These are phyloP conservation scores for silkworm (Bombyx mori) DNA, from an alignment of 1,140 invertebrate species.

Conservation along the genomic window ASM3026992v2 NC_085117.1:16380001-16380500, in stretches of 20 bases:
- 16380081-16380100: conserved; percentile 36
- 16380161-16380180: conserved; percentile 66
- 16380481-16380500: conserved; percentile 86
- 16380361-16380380: conserved; percentile 96
- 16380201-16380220: conserved; percentile 21
- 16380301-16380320: conserved; percentile 92
- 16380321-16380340: conserved; percentile 90
- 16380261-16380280: conserved; percentile 93
- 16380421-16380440: not conserved
- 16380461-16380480: conserved; percentile 76
- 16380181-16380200: conserved; percentile 67
- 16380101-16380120: conserved; percentile 43
- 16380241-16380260: conserved; percentile 88
- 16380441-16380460: conserved; percentile 1
- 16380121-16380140: conserved; percentile 39
- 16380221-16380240: conserved; percentile 25
- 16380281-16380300: conserved; percentile 91
- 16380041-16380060: conserved; percentile 54
- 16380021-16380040: conserved; percentile 67
- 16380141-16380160: conserved; percentile 59
- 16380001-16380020: conserved; percentile 38
- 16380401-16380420: no score
- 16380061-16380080: conserved; percentile 33
- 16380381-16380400: conserved; percentile 82
- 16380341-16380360: conserved; percentile 96